Conservation (phyloP, 2,797 vertebrate species). For the Leptodactylus fallax region DNA sequence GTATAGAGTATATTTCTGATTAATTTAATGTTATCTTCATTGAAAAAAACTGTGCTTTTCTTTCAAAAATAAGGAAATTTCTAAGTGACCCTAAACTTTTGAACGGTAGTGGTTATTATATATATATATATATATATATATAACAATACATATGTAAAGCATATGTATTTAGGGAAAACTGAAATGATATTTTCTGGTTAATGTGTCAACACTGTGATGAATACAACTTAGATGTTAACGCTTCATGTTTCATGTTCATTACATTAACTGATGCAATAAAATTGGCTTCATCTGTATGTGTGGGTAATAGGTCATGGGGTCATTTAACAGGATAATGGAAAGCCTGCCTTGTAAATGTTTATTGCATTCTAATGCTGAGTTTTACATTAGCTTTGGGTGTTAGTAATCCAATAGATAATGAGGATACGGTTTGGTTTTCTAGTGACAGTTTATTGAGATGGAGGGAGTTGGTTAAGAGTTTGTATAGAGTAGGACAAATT, state of each 20-base stretch:
- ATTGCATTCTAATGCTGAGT: constrained; percentile 53
- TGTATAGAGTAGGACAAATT: constrained; percentile 6
- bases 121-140: no score
- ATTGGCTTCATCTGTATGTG: constrained; percentile 41
- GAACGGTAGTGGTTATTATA: no score
- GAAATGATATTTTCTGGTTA: not conserved
- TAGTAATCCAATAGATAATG: constrained; percentile 34
- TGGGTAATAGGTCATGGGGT: constrained; percentile 34
- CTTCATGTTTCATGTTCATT: constrained; percentile 43
- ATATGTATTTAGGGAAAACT: not conserved
- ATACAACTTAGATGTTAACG: constrained; percentile 15
- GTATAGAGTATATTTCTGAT: no score
- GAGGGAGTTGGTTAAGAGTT: constrained; percentile 24
- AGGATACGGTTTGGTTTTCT: constrained; percentile 24
- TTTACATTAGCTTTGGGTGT: constrained; percentile 29
- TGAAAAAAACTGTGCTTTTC: no score
- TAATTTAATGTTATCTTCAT: no score
- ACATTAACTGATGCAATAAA: constrained; percentile 48
- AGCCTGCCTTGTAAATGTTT: constrained; percentile 53
- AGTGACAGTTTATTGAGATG: constrained; percentile 40
- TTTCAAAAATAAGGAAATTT: no score
- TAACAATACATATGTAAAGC: not conserved
- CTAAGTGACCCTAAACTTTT: no score
- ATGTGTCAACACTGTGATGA: constrained; percentile 10
- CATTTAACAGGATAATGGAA: constrained; percentile 53